Percentiles rank a stretch among this genome's conserved stretches.
Evolutionary conservation across 2,113 vertebrate genomes (phyloP).

Genomic region (Euleptes europaea): DNA sequence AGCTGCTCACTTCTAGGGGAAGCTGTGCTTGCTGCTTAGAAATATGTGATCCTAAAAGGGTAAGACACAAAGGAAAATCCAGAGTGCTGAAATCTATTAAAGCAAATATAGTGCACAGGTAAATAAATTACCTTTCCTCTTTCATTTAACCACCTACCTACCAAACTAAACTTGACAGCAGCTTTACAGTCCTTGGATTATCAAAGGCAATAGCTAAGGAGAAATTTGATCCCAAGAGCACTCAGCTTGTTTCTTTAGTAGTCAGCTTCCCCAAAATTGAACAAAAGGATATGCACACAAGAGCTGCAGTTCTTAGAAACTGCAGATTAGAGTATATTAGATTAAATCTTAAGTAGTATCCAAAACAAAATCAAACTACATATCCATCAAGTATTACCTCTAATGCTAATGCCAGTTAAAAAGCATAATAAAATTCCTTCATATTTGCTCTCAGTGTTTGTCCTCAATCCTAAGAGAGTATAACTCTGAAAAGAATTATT

Average conservation of each 20-base stretch:
- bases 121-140: constrained; percentile 29
- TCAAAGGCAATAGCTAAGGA: not conserved
- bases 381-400: not conserved
- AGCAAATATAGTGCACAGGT: constrained; percentile 7
- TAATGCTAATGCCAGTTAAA: too few relatives aligned
- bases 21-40: not conserved
- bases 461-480: not conserved
- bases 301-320: not conserved
- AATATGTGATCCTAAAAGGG: not conserved
- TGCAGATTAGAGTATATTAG: not conserved
- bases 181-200: not conserved
- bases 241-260: not conserved
- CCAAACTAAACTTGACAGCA: constrained; percentile 21
- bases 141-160: constrained; percentile 14
- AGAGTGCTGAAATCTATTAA: constrained; percentile 10
- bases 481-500: not conserved
- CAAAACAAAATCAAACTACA: not conserved
- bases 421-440: not conserved
- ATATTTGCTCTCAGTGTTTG: not conserved
- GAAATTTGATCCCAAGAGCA: not conserved
- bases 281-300: not conserved
- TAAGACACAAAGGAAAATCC: not conserved
- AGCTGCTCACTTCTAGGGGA: not conserved
- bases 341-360: not conserved
- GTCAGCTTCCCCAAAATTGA: not conserved